Conservation (phyloP, 1,140 invertebrate genomes). For the Lordiphosa clarofinis region DNA sequence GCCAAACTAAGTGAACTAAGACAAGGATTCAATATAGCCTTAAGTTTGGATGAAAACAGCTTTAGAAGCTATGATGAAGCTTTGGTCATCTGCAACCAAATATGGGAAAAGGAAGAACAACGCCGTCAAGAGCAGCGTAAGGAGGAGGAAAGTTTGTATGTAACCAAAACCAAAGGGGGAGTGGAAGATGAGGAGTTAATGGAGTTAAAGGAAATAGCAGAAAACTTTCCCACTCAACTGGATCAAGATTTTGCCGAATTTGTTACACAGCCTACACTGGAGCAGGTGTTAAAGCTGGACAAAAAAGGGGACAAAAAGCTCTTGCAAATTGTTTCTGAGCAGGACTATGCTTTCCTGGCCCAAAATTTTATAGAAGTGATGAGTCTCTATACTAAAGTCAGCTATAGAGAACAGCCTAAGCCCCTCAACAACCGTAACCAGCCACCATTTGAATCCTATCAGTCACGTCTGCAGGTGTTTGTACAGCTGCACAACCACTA, state of each 20-base stretch:
- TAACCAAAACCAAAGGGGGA: constrained; percentile 85
- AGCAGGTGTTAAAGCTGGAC: constrained; percentile 68
- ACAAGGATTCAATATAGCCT: constrained; percentile 69
- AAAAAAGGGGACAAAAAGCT: constrained; percentile 45
- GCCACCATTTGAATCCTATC: constrained; percentile 39
- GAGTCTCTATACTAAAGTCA: constrained; percentile 47
- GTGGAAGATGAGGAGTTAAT: constrained; percentile 88
- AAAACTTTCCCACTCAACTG: constrained; percentile 88
- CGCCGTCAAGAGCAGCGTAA: constrained; percentile 84
- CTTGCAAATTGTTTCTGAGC: constrained; percentile 52
- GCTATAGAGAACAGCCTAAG: constrained; percentile 28
- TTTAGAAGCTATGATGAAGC: constrained; percentile 81
- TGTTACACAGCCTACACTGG: constrained; percentile 78
- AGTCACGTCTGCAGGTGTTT: constrained; percentile 61
- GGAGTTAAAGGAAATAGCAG: constrained; percentile 85
- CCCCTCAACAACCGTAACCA: neutral
- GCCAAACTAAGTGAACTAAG: constrained; percentile 84
- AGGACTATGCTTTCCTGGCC: constrained; percentile 67
- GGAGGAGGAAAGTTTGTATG: constrained; percentile 90
- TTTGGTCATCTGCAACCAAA: constrained; percentile 81
- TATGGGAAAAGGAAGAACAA: constrained; percentile 89
- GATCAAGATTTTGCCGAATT: constrained; percentile 86
- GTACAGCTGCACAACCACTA: constrained; percentile 54
- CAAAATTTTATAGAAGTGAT: constrained; percentile 65
- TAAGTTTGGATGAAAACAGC: constrained; percentile 78